Base-by-base conservation (phyloP, 2,113 vertebrate species). In the rat (Rattus norvegicus) region DNA sequence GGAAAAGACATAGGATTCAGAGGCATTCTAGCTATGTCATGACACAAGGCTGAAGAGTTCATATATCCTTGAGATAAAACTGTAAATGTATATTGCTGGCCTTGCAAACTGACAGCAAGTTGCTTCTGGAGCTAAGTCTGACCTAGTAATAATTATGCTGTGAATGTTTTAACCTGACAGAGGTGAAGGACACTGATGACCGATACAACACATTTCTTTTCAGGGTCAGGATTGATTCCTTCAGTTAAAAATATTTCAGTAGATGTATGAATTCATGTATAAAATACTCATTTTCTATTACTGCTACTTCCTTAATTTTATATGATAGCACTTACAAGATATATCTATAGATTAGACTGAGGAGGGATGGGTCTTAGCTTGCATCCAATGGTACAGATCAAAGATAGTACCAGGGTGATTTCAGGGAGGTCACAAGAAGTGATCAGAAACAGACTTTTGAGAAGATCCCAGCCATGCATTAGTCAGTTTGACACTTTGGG, bases 331-430 rank as follows among this genome's bases (percentile, higher is more conserved):
- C 26, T 93, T 87, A 49, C 7, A 85, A 85, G 11, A 83, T 3
- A n/a, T 4, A 88, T 6, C 54, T 19, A 77, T 26, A 83, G 20
- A 65, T 59, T 56, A 91, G 81, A 80, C 24, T 85, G 28, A 94
- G 56, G 56, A 84, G n/a, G 13, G 0, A 16, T 7, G 7, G 7
- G 14, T 63, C 39, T 84, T 30, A 63, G 59, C 95, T 36, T 96
- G 97, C 98, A 97, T 95, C 97, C 96, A 94, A 97, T 4, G 39
- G 39, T 84, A 69, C 91, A 95, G 88, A 95, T 91, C 67, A 96
- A 83, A 87, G 97, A 93, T 11, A 98, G 0, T 87, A 86, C 49
- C 24, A 97, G 65, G 59, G 97, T 76, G 12, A 97, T 80, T 95
- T 95, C n/a, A 80, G 97, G 97, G 69, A 97, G 93, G n/a, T 93